These are phyloP conservation scores for Tiliqua scincoides DNA, from an alignment of 2,113 vertebrate species.

Conservation along the genomic window DNA sequence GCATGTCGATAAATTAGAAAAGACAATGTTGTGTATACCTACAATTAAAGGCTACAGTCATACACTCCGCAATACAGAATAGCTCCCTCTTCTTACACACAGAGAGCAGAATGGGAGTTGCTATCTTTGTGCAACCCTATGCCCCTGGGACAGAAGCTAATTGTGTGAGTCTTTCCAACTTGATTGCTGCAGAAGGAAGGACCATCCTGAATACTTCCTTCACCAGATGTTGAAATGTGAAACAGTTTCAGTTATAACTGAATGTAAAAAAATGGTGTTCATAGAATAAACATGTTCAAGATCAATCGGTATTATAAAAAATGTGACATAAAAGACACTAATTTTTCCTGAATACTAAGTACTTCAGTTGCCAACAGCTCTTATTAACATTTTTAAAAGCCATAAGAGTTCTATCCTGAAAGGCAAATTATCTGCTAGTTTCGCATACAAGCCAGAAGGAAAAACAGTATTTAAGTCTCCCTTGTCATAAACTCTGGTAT, in stretches of 20 bases:
- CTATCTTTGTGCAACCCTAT: neutral
- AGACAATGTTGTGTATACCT: constrained; percentile 9
- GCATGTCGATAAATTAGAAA: neutral
- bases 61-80: no score
- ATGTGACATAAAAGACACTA: neutral
- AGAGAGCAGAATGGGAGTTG: neutral
- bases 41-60: neutral
- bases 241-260: neutral
- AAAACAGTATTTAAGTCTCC: neutral
- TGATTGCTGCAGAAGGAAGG: neutral
- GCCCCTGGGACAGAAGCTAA: neutral
- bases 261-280: neutral
- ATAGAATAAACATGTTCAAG: neutral
- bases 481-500: neutral
- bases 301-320: neutral
- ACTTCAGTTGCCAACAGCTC: neutral
- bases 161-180: neutral
- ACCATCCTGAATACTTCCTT: neutral
- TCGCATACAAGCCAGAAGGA: neutral
- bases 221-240: neutral
- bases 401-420: no score
- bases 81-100: neutral
- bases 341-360: neutral
- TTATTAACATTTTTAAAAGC: neutral
- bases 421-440: neutral